A percentile compares a stretch with the other conserved stretches of the same genome.
These are phyloP conservation scores for Agrochola lychnidis DNA, from an alignment of 2,888 invertebrate genomes.

Conservation along the genomic window DNA sequence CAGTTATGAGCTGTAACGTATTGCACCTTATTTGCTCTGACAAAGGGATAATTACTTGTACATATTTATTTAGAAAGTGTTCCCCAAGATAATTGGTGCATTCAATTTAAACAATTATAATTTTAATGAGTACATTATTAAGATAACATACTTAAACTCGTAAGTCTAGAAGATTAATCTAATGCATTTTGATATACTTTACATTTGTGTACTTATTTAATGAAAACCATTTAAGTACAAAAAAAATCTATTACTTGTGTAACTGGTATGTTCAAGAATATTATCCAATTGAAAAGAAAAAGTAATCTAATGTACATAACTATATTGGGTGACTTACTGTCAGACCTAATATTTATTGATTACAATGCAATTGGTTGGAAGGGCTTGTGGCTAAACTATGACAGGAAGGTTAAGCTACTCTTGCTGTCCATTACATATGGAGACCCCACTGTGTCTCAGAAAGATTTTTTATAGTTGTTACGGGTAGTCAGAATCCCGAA, in stretches of 20 bases:
- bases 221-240: background rate
- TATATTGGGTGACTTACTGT: conserved; percentile 3
- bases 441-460: background rate
- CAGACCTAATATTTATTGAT: conserved; percentile 7
- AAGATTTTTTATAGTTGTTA: background rate
- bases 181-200: background rate
- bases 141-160: background rate
- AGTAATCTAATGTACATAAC: background rate
- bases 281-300: conserved; percentile 17
- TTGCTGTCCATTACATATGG: background rate
- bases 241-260: background rate
- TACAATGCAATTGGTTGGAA: background rate
- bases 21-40: conserved; percentile 46
- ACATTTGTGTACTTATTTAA: background rate
- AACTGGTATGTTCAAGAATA: background rate
- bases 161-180: background rate
- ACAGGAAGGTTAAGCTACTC: background rate
- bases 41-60: conserved; percentile 23
- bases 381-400: background rate
- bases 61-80: conserved; percentile 32
- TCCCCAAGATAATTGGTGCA: conserved; percentile 37
- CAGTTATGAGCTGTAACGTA: conserved; percentile 29
- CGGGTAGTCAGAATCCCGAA: background rate
- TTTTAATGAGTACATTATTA: conserved; percentile 16
- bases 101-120: conserved; percentile 18